Evolutionary conservation across 2,797 vertebrate species (phyloP).

Genomic region (Leptatherina wallacei): DNA sequence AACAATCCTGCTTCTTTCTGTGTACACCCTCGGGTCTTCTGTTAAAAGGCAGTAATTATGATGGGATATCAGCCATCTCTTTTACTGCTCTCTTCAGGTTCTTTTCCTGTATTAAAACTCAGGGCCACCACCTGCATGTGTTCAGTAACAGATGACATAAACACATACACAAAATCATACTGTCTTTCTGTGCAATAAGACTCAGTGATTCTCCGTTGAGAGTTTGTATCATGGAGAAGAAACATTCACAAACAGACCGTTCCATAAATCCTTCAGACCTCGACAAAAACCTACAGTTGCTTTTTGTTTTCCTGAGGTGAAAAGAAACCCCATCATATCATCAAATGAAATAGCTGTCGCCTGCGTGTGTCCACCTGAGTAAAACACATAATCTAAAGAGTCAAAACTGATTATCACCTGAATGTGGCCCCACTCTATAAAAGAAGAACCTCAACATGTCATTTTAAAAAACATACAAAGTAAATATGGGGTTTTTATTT

Average conservation of each 20-base stretch:
- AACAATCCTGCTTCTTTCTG: constrained; percentile 27
- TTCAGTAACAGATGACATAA: constrained; percentile 21
- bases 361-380: constrained; percentile 47
- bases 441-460: not conserved
- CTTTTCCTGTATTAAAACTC: constrained; percentile 42
- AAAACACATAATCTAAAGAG: constrained; percentile 27
- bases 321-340: constrained; percentile 30
- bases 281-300: not conserved
- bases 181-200: constrained; percentile 9
- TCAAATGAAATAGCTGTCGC: not conserved
- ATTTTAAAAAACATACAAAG: not conserved
- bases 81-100: constrained; percentile 23
- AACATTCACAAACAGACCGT: not conserved
- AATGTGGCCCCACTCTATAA: constrained; percentile 27
- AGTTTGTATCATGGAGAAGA: not conserved
- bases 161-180: not conserved
- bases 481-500: constrained; percentile 1
- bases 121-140: constrained; percentile 33
- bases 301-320: constrained; percentile 58
- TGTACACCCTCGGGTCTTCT: constrained; percentile 15
- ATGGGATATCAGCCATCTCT: not conserved
- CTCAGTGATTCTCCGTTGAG: constrained; percentile 1
- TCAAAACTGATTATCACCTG: constrained; percentile 31
- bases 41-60: constrained; percentile 52
- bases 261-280: not conserved